Conservation (phyloP, 2,888 invertebrate species). For the Pterostichus niger region DNA sequence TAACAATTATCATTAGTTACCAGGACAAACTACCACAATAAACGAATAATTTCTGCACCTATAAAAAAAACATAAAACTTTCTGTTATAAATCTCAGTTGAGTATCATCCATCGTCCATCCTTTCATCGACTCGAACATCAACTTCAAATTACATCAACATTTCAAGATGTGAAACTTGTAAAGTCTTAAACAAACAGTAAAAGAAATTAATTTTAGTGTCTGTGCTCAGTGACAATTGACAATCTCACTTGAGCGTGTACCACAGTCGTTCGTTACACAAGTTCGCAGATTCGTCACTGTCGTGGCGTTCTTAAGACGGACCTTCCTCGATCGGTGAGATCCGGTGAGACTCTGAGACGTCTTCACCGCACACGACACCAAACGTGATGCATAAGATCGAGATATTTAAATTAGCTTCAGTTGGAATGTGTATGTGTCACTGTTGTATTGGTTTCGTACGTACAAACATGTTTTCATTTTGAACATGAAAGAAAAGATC, state of each 20-base stretch:
- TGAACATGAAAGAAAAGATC: too few relatives aligned
- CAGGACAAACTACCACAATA: too few relatives aligned
- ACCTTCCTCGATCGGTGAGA: slow-evolving; percentile 2
- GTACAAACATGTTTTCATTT: too few relatives aligned
- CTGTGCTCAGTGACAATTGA: slow-evolving; percentile 36
- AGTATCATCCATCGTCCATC: too few relatives aligned
- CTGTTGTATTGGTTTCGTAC: too few relatives aligned
- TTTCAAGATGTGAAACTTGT: background rate
- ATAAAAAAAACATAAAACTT: too few relatives aligned
- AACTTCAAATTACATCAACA: background rate
- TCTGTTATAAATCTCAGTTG: too few relatives aligned
- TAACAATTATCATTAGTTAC: too few relatives aligned
- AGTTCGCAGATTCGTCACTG: slow-evolving; percentile 44
- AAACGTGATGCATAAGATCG: slow-evolving; percentile 33
- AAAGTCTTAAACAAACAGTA: background rate
- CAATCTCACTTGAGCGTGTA: slow-evolving; percentile 5
- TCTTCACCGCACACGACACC: slow-evolving; percentile 49
- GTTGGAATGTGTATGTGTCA: background rate
- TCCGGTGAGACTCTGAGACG: background rate
- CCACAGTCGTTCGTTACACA: background rate
- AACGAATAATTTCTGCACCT: too few relatives aligned
- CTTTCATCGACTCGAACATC: too few relatives aligned
- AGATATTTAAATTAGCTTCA: slow-evolving; percentile 44
- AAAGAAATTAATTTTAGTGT: slow-evolving; percentile 19
- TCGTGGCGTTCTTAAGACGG: background rate